Conservation (phyloP, 1,140 invertebrate species). For the Pollicipes pollicipes region DNA sequence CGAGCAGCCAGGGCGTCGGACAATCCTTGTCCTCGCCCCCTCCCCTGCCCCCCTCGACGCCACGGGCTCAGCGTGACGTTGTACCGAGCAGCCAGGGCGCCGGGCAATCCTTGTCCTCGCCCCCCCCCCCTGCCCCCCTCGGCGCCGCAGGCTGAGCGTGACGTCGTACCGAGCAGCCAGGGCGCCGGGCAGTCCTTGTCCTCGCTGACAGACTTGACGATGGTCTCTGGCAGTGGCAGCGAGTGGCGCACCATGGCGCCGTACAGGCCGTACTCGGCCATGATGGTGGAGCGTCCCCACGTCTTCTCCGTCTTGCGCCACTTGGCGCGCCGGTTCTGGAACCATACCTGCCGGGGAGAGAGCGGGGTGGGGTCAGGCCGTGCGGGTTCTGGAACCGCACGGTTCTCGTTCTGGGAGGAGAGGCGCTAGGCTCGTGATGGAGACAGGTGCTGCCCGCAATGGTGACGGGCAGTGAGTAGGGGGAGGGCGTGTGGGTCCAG, state of each 20-base stretch:
- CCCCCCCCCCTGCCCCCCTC: too few relatives aligned
- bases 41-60: too few relatives aligned
- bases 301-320: slow-evolving; percentile 99
- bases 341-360: slow-evolving; percentile 67
- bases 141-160: too few relatives aligned
- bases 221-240: slow-evolving; percentile 88
- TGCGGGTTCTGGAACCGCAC: too few relatives aligned
- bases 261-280: slow-evolving; percentile 98
- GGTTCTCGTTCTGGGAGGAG: too few relatives aligned
- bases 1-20: slow-evolving; percentile 92
- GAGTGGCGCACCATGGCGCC: slow-evolving; percentile 98
- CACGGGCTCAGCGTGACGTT: too few relatives aligned
- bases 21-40: slow-evolving; percentile 74
- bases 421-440: too few relatives aligned
- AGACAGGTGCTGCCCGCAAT: too few relatives aligned
- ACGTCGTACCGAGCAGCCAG: slow-evolving; percentile 90
- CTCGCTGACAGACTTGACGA: slow-evolving; percentile 79
- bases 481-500: too few relatives aligned
- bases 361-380: too few relatives aligned
- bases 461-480: too few relatives aligned
- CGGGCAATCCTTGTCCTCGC: slow-evolving; percentile 73
- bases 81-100: slow-evolving; percentile 98
- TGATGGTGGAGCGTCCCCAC: slow-evolving; percentile 96
- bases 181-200: slow-evolving; percentile 88
- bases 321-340: slow-evolving; percentile 92